phyloP scores from a whole-genome alignment of 2,888 invertebrate species.

The Acleris cristana region DNA sequence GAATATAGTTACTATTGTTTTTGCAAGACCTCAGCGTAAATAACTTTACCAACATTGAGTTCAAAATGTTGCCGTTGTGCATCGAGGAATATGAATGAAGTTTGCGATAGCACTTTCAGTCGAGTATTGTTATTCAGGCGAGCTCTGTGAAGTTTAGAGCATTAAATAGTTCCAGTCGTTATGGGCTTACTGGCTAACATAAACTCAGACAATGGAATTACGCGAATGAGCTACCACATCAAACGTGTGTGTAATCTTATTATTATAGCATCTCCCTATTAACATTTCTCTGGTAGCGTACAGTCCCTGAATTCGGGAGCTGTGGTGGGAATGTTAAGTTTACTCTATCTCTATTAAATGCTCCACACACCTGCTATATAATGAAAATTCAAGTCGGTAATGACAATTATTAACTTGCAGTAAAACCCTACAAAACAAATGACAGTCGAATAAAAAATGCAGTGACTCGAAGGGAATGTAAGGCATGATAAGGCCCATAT shows the following conservation, averaged over 20 bases:
- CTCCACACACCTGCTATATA: too few species aligned
- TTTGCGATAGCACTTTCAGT: conserved; percentile 33
- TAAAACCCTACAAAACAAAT: too few species aligned
- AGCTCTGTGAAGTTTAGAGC: conserved; percentile 16
- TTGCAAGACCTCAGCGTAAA: not conserved
- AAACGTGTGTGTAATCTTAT: conserved; percentile 11
- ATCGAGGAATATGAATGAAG: conserved; percentile 41
- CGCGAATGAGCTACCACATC: conserved; percentile 7
- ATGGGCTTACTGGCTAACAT: conserved; percentile 18
- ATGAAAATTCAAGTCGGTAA: too few species aligned
- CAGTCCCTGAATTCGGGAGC: not conserved
- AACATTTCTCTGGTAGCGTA: not conserved
- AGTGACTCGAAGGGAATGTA: too few species aligned
- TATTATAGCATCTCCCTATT: conserved; percentile 7
- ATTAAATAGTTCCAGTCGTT: conserved; percentile 29
- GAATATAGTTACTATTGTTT: not conserved
- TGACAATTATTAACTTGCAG: too few species aligned
- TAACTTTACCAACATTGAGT: conserved; percentile 22
- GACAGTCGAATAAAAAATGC: too few species aligned
- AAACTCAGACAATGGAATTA: conserved; percentile 29
- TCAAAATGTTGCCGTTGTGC: conserved; percentile 38
- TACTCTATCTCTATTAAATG: too few species aligned
- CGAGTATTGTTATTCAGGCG: conserved; percentile 17
- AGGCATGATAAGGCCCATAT: too few species aligned
- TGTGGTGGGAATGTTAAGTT: too few species aligned